Percentiles rank a stretch among this genome's conserved stretches.
Conservation (phyloP, 1,140 invertebrate species). For the Hestina assimilis region DNA sequence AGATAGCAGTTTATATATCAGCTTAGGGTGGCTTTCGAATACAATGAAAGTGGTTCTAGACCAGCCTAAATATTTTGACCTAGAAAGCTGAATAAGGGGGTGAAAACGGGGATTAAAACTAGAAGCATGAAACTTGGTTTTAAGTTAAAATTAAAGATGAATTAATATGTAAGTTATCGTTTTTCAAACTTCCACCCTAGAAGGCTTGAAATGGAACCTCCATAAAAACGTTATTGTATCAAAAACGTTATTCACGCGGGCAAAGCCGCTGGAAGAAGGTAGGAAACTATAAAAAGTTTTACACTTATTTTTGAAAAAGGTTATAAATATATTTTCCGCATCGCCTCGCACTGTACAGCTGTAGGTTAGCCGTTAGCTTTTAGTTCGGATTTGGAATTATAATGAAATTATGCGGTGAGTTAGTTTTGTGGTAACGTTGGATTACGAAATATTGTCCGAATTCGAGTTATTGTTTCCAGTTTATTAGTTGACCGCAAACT, state of each 20-base stretch:
- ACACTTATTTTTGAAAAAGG: not conserved
- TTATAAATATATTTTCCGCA: too few species aligned
- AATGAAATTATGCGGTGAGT: constrained; percentile 36
- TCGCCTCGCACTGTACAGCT: not conserved
- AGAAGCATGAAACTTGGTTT: too few species aligned
- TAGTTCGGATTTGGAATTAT: constrained; percentile 35
- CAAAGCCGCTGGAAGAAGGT: not conserved
- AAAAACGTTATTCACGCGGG: too few species aligned
- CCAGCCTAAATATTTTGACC: too few species aligned
- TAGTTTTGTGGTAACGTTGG: constrained; percentile 24
- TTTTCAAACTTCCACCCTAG: too few species aligned
- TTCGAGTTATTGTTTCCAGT: constrained; percentile 20
- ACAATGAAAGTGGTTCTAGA: too few species aligned
- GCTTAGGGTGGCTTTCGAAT: not conserved
- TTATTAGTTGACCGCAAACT: constrained; percentile 15
- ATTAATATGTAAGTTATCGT: too few species aligned
- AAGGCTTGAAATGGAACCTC: too few species aligned
- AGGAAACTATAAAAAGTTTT: not conserved
- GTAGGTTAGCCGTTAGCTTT: constrained; percentile 24
- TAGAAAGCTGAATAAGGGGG: too few species aligned
- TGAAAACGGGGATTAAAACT: too few species aligned
- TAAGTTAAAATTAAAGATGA: too few species aligned
- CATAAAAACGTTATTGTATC: too few species aligned
- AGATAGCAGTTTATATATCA: constrained; percentile 15
- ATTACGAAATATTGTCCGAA: constrained; percentile 16